Evolutionary conservation across 2,888 invertebrate species (phyloP), one percentile per base, ranked within the genome.

Genomic region (Eilema sororculum): DNA sequence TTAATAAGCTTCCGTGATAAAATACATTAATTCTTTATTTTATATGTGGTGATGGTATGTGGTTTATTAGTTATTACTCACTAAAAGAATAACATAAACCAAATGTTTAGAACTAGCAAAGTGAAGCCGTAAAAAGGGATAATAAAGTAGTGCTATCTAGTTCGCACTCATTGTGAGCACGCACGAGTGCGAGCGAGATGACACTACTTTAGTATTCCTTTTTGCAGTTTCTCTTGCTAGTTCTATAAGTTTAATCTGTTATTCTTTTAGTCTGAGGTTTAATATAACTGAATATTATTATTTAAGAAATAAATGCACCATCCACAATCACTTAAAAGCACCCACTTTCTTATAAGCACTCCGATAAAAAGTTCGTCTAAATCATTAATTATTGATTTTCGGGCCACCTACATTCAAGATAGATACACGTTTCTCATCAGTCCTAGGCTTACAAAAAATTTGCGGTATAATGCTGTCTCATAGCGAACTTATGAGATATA

Each of bases 381-480:
- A 20, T 9, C 6, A 52, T 52, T n/a, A 52, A 20, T 52, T 46
- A 20, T 46, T 46, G 46, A 46, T 20, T 46, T 20, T 46, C 52
- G n/a, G 52, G 52, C 52, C n/a, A 52, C 52, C 20, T 52, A 52
- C 52, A 52, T 52, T 9, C 52, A 52, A 52, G 9, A 52, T 9
- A 52, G n/a, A n/a, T n/a, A 52, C 52, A 52, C 52, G 52, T 52
- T 52, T 8, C 52, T 52, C 0, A 52, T 52, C 20, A 52, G n/a
- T 52, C 20, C 46, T 46, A 46, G 46, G 46, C 46, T 20, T 9
- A 52, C n/a, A 52, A 52, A 52, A 52, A 52, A 52, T n/a, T 9
- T 52, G 52, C 52, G 52, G 9, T 52, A 52, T 52, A n/a, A 52
- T 52, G 52, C 52, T 52, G 52, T 52, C 52, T 52, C 52, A 52